Evolutionary conservation across 2,113 vertebrate species (phyloP), one percentile per base, ranked within the genome.

Genomic region (Crotalus viridis): DNA sequence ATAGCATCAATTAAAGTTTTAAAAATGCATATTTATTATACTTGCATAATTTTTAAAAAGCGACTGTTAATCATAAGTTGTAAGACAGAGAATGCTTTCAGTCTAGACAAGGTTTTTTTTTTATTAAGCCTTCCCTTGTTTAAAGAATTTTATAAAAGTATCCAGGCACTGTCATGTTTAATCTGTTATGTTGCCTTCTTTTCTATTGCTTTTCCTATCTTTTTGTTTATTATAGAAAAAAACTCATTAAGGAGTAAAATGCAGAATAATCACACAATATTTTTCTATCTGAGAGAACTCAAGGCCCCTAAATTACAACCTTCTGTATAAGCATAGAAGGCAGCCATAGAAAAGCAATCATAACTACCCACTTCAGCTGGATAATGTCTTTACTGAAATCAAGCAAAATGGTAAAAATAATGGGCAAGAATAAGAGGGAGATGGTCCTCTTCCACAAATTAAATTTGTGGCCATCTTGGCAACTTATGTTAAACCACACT

Each of bases 21-120:
- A n/a, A 57, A 56, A 85, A 28, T 26, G 33, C 8, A 39, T 28
- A 39, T n/a, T 61, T 26, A 81, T 89, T 89, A 52, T 24, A 52
- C 10, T 64, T 61, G n/a, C 48, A 88, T 88, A 52, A 54, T 64
- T 93, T 54, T 93, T 33, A 22, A 55, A 94, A 95, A 93, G 94
- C 39, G 61, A 88, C 93, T 96, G 95, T 96, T 96, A 97, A 95
- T 94, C 92, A 93, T 87, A 51, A 48, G 0, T 51, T 51, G 26
- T 51, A 52, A 46, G n/a, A n/a, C n/a, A 33, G n/a, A 17, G 10
- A 87, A 87, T 87, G 10, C 22, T 48, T 51, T 39, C 43, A 87
- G 54, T 26, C 26, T 33, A n/a, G 26, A 88, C 10, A 57, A 43
- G 33, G 33, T 2, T 39, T 39, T 10, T n/a, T 56, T 59, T 89